Evolutionary conservation across 2,888 invertebrate species (phyloP), one percentile per base, ranked within the genome.

Genomic region (Agapostemon virescens): DNA sequence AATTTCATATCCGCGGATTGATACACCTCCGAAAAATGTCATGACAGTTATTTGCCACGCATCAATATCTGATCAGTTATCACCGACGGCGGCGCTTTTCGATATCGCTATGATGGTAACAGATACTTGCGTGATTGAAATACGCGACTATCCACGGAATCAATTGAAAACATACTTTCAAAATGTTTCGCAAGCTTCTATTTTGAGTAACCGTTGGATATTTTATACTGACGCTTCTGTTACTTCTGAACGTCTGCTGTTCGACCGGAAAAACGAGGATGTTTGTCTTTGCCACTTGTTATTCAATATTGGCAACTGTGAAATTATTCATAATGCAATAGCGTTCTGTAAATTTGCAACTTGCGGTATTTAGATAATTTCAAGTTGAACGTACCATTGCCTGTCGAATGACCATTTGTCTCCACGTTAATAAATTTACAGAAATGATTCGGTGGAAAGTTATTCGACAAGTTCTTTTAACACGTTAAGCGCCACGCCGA

Each of bases 1-100:
- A 72, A 77, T 72, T 72, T 68, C 40, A 77, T 77, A 55, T 69
- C 42, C 30, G 38, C 23, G 26, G 23, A 55, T 38, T 64, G 68
- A 72, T 79, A 45, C 1, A n/a, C n/a, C n/a, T 55, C 20, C 3
- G n/a, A 23, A 63, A 77, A 72, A 77, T 58, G 42, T 38, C 36
- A 17, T 0, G 30, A 55, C 30, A 30, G n/a, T 64, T 64, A 45
- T 52, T 76, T 63, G 30, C 36, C 52, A 68, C 13, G 17, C 17
- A 26, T 33, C 58, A 30, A 36, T 61, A 61, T 63, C 63, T 63
- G 20, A 30, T 42, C 30, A 69, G 45, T 33, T n/a, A 61, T 26
- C 58, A 9, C n/a, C 49, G 49, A 6, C 20, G 23, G 20, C 17
- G 7, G 26, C 17, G 2, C 1, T 15, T 2, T 30, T 33, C 4